These are phyloP conservation scores for Zaprionus tsacasi DNA, from an alignment of 1,140 invertebrate species.

Conservation along the genomic window DNA sequence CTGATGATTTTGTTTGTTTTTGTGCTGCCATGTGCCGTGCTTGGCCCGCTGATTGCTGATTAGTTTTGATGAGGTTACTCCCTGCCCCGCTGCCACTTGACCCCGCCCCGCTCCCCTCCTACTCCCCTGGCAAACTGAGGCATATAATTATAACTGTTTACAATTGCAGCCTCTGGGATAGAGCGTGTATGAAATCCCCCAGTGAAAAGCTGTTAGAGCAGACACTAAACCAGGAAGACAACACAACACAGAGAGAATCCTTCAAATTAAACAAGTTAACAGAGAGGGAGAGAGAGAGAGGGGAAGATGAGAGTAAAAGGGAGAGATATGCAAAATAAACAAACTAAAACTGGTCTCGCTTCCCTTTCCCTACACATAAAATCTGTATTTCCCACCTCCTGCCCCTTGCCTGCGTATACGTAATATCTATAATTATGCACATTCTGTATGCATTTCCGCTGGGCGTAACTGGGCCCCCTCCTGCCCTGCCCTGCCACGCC, in stretches of 20 bases:
- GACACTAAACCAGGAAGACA: constrained; percentile 19
- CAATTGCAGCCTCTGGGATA: constrained; percentile 39
- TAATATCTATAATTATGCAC: constrained; percentile 58
- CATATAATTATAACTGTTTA: constrained; percentile 55
- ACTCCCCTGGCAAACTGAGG: background rate
- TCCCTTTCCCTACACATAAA: background rate
- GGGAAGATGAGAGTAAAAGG: too few species aligned
- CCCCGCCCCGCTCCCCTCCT: background rate
- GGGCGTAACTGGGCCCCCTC: background rate
- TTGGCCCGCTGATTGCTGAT: constrained; percentile 47
- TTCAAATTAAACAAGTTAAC: constrained; percentile 42
- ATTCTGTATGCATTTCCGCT: constrained; percentile 49
- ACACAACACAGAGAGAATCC: constrained; percentile 23
- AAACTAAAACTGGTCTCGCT: constrained; percentile 55
- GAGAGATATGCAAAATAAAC: constrained; percentile 49
- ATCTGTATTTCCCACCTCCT: too few species aligned
- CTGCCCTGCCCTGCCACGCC: too few species aligned
- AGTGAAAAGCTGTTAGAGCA: constrained; percentile 31
- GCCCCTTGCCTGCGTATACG: constrained; percentile 47
- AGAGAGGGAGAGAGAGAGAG: background rate
- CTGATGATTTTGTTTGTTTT: constrained; percentile 40
- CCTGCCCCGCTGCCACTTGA: background rate
- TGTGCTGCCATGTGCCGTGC: constrained; percentile 16
- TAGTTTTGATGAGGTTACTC: constrained; percentile 64
- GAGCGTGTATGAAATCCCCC: constrained; percentile 36